Percentiles rank a stretch among this genome's conserved stretches.
Conservation (phyloP, 2,888 invertebrate genomes). For the Drosophila niveifrons region DNA sequence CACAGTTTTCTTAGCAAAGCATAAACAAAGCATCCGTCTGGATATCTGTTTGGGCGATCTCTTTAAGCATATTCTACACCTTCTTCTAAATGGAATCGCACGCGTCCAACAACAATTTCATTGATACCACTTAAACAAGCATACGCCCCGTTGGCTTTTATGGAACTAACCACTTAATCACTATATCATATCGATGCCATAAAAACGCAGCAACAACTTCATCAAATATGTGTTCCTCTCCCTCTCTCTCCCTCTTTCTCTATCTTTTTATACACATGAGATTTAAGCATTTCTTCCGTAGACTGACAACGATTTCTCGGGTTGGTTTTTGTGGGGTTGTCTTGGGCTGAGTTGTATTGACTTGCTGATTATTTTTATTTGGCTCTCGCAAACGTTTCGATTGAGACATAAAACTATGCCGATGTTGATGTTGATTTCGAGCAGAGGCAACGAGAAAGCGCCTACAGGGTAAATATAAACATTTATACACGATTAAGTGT, state of each 20-base stretch:
- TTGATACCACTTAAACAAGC: constrained; percentile 31
- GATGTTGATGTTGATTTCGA: constrained; percentile 14
- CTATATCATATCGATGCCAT: constrained; percentile 54
- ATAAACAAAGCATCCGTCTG: constrained; percentile 7
- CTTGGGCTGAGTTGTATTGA: constrained; percentile 56
- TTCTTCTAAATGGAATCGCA: constrained; percentile 11
- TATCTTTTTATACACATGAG: constrained; percentile 28
- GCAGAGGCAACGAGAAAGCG: constrained; percentile 14
- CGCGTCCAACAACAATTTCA: constrained; percentile 26
- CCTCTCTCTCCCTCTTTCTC: neutral
- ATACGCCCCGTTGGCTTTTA: constrained; percentile 51
- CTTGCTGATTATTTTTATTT: constrained; percentile 81
- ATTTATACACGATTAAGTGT: constrained; percentile 80
- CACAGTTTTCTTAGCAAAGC: constrained; percentile 1
- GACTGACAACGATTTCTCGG: constrained; percentile 21
- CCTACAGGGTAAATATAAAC: constrained; percentile 67
- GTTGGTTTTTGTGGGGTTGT: neutral
- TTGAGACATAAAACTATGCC: constrained; percentile 80
- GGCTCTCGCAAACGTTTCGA: constrained; percentile 67
- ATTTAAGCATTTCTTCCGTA: constrained; percentile 58
- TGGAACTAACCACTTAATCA: constrained; percentile 61
- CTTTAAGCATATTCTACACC: constrained; percentile 5
- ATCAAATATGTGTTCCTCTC: constrained; percentile 8
- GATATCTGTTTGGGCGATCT: neutral
- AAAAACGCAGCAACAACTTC: constrained; percentile 37